Evolutionary conservation across 1,140 invertebrate genomes (phyloP).

Genomic region (Zeugodacus cucurbitae): DNA sequence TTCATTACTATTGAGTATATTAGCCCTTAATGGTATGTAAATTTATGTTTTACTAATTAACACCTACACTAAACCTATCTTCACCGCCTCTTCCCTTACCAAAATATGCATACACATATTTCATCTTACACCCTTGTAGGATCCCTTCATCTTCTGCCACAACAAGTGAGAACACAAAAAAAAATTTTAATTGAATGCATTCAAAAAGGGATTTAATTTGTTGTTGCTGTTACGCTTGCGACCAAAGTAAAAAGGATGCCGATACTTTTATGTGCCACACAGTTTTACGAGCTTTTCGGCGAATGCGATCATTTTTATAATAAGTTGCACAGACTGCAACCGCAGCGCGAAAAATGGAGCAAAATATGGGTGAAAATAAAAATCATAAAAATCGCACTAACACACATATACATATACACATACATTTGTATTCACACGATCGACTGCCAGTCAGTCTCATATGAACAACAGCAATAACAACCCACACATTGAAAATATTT

Average conservation of each 20-base stretch:
- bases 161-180: neutral
- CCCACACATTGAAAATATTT: neutral
- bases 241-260: constrained; percentile 38
- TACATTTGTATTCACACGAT: neutral
- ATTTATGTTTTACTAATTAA: too few species aligned
- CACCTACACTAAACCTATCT: too few species aligned
- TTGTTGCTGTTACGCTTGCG: constrained; percentile 30
- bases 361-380: neutral
- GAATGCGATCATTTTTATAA: constrained; percentile 40
- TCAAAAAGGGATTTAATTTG: constrained; percentile 40
- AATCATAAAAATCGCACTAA: neutral
- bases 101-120: neutral
- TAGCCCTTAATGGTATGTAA: too few species aligned
- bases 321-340: constrained; percentile 38
- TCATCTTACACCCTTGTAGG: neutral
- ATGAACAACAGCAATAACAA: neutral
- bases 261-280: constrained; percentile 29
- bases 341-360: neutral
- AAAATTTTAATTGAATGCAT: constrained; percentile 37
- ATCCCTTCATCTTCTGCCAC: neutral
- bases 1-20: too few species aligned
- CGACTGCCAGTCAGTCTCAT: neutral
- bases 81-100: too few species aligned
- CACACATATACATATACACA: neutral
- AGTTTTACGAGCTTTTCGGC: constrained; percentile 38